Evolutionary conservation across 2,113 vertebrate genomes (phyloP).

Genomic region (Galeopterus variegatus): DNA sequence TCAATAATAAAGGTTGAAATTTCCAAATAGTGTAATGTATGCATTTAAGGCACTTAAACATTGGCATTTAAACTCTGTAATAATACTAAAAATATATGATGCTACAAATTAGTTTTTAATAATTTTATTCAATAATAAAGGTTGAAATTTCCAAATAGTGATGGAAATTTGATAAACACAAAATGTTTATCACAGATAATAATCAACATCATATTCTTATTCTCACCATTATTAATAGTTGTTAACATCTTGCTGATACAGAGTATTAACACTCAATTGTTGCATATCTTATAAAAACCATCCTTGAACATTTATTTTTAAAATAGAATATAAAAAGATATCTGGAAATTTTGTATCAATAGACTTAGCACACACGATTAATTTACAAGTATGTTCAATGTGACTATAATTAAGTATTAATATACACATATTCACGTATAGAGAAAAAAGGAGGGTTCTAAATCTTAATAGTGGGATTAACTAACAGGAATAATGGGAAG

Average conservation of each 20-base stretch:
- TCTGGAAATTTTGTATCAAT: background rate
- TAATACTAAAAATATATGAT: constrained; percentile 14
- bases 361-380: background rate
- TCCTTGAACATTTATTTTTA: constrained; percentile 33
- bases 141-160: constrained; percentile 13
- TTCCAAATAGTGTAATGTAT: background rate
- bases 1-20: constrained; percentile 35
- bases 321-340: constrained; percentile 34
- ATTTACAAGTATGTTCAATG: background rate
- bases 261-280: background rate
- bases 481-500: background rate
- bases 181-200: constrained; percentile 17
- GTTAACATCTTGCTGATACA: background rate
- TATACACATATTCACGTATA: background rate
- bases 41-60: constrained; percentile 52
- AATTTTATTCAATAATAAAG: constrained; percentile 38
- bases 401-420: background rate
- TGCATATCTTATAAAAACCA: background rate
- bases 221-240: background rate
- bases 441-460: background rate
- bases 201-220: constrained; percentile 21
- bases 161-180: background rate
- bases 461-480: background rate
- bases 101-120: constrained; percentile 8
- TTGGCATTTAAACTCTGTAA: background rate